Conservation (phyloP, 2,113 vertebrate genomes). For the Psilopsiagon aymara region DNA sequence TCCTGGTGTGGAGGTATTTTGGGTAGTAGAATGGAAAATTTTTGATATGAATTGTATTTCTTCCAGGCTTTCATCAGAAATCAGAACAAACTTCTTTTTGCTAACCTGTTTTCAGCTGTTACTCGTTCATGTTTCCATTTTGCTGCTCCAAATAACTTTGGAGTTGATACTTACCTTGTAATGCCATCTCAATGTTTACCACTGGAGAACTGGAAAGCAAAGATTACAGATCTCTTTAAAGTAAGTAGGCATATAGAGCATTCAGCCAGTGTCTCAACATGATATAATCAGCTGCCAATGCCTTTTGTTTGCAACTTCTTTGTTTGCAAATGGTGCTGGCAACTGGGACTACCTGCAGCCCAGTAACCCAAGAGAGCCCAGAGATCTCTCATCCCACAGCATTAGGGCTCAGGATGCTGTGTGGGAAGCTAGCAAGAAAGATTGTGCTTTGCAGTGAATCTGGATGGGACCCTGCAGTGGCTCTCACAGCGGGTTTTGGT, state of each 20-base stretch:
- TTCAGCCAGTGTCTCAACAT: not conserved
- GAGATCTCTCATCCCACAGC: not conserved
- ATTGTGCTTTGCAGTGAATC: not conserved
- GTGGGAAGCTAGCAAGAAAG: not conserved
- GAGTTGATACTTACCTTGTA: not conserved
- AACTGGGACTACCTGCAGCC: not conserved
- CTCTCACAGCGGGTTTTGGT: not conserved
- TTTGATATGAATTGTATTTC: not conserved
- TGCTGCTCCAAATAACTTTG: not conserved
- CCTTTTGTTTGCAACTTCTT: not conserved
- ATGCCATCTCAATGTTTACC: not conserved
- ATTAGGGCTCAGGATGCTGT: not conserved
- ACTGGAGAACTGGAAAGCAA: not conserved
- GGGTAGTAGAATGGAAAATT: not conserved
- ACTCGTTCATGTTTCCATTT: not conserved
- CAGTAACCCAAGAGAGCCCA: not conserved
- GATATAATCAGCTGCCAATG: not conserved
- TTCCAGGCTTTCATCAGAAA: not conserved
- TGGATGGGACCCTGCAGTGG: not conserved
- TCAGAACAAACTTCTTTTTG: not conserved
- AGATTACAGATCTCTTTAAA: not conserved
- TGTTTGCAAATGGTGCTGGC: not conserved
- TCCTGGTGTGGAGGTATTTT: not conserved
- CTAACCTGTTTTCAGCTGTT: not conserved
- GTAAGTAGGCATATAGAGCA: not conserved